phyloP scores from a whole-genome alignment of 2,888 invertebrate genomes.

The Caenorhabditis wallacei region DNA sequence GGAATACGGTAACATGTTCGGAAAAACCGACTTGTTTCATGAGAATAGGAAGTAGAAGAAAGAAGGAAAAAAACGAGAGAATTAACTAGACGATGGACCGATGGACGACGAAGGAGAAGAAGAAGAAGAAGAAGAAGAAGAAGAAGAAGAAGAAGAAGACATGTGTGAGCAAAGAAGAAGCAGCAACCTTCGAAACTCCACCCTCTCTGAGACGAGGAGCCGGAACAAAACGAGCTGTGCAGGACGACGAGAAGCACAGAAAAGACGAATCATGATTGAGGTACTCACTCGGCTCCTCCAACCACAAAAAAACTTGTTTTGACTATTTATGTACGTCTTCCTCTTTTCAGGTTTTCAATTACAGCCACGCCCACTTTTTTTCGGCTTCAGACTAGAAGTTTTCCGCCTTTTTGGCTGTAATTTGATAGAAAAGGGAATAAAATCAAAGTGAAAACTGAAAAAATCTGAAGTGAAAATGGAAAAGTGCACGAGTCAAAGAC shows the following conservation, averaged over 20 bases:
- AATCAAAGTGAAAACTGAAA: neutral
- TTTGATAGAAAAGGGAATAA: conserved; percentile 17
- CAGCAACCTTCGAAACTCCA: conserved; percentile 60
- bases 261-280: conserved; percentile 62
- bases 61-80: conserved; percentile 12
- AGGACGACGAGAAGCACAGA: conserved; percentile 43
- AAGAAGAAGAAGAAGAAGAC: conserved; percentile 26
- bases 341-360: conserved; percentile 61
- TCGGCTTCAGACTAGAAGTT: neutral
- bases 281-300: conserved; percentile 51
- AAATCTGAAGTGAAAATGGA: conserved; percentile 19
- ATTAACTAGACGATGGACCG: conserved; percentile 45
- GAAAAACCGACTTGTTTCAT: conserved; percentile 64
- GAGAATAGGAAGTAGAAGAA: conserved; percentile 3
- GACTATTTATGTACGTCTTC: conserved; percentile 54
- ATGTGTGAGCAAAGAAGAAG: conserved; percentile 38
- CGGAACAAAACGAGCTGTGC: conserved; percentile 40
- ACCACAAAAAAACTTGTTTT: conserved; percentile 51
- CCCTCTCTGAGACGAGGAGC: conserved; percentile 40
- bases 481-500: conserved; percentile 35
- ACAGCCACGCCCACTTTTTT: conserved; percentile 40
- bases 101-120: conserved; percentile 32
- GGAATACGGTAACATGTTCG: conserved; percentile 59
- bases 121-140: too few relatives aligned
- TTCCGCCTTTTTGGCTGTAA: conserved; percentile 11